phyloP scores from a whole-genome alignment of 2,797 vertebrate genomes.

The Neoniphon sammara region DNA sequence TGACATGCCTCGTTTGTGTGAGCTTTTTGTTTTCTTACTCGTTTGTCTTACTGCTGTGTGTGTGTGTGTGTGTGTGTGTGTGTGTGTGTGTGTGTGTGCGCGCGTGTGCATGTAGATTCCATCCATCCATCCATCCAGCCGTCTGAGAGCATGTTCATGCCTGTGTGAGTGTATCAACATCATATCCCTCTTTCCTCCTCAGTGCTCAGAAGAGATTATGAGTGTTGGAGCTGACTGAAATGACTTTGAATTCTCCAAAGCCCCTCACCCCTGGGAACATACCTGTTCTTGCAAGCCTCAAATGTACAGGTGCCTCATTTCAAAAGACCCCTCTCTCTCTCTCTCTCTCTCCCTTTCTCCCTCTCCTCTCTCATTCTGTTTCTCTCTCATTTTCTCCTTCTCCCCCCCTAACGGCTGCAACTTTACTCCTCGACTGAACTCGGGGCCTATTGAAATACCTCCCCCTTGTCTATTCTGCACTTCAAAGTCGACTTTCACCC shows the following conservation, averaged over 20 bases:
- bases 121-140: constrained; percentile 58
- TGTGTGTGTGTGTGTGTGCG: constrained; percentile 5
- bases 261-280: constrained; percentile 72
- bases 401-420: constrained; percentile 58
- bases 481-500: constrained; percentile 79
- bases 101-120: constrained; percentile 50
- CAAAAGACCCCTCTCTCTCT: constrained; percentile 64
- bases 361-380: constrained; percentile 1
- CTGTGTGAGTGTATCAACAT: constrained; percentile 69
- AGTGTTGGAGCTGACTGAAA: constrained; percentile 57
- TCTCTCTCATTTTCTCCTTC: constrained; percentile 5
- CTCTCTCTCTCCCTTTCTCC: constrained; percentile 39
- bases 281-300: constrained; percentile 76
- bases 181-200: constrained; percentile 56
- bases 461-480: constrained; percentile 72
- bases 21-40: background rate
- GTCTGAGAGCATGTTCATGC: constrained; percentile 69
- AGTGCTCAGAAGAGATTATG: constrained; percentile 62
- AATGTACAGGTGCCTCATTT: constrained; percentile 78
- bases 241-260: constrained; percentile 69
- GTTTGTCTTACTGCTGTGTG: constrained; percentile 2
- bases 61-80: constrained; percentile 6
- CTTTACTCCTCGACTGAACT: constrained; percentile 66
- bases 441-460: constrained; percentile 76
- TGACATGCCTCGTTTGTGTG: too few species aligned